Evolutionary conservation across 2,113 vertebrate species (phyloP).

Genomic region (Henicopernis longicauda): DNA sequence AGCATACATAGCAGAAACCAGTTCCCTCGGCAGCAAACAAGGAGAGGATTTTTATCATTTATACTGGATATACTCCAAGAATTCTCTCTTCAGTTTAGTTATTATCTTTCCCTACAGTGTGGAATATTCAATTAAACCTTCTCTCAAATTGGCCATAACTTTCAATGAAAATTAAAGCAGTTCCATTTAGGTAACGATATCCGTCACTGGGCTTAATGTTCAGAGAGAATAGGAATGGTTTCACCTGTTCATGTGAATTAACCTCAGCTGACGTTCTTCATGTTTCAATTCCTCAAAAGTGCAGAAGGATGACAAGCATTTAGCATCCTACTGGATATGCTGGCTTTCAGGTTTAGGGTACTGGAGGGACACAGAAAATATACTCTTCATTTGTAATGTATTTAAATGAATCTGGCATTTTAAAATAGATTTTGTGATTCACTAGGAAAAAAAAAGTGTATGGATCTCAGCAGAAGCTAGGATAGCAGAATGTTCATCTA

Average conservation of each 20-base stretch:
- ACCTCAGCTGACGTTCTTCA: neutral
- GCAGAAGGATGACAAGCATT: neutral
- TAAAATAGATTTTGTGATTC: neutral
- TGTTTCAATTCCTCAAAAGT: neutral
- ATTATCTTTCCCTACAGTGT: slow-evolving; percentile 51
- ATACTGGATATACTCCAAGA: slow-evolving; percentile 56
- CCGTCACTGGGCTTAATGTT: slow-evolving; percentile 39
- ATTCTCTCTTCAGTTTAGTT: slow-evolving; percentile 19
- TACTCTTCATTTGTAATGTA: neutral
- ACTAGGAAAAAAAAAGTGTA: neutral
- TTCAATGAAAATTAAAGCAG: slow-evolving; percentile 46
- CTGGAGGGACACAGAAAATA: neutral
- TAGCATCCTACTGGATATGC: neutral
- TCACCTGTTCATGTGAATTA: slow-evolving; percentile 30
- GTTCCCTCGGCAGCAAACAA: neutral
- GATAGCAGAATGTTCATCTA: neutral
- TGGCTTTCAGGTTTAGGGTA: neutral
- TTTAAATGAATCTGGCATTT: neutral
- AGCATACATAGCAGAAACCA: slow-evolving; percentile 36
- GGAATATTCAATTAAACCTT: slow-evolving; percentile 68
- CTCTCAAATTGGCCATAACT: slow-evolving; percentile 66
- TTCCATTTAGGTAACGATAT: slow-evolving; percentile 51
- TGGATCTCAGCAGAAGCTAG: neutral
- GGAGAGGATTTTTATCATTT: slow-evolving; percentile 42
- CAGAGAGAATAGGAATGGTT: neutral